Evolutionary conservation across 2,888 invertebrate genomes (phyloP), one percentile per base, ranked within the genome.

Genomic region (Ormyrus rosae): DNA sequence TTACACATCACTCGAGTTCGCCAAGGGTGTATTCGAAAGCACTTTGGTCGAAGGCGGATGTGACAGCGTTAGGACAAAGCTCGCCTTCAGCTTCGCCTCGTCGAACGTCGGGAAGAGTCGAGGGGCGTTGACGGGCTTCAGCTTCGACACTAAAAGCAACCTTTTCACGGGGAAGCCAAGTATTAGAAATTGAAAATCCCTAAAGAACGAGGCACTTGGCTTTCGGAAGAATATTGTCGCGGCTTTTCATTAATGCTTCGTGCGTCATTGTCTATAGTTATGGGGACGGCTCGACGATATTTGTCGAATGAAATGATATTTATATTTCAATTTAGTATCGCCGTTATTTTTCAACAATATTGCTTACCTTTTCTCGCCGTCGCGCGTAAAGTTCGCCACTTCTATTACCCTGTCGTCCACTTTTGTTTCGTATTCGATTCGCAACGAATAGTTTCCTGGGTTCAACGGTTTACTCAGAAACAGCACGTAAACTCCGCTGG

Each of bases 61-160:
- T 3, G 94, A 93, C 45, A 96, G 93, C 72, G 94, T 95, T 86
- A 96, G 93, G 86, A 94, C 94, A 89, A 96, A 96, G 83, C 92
- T 92, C 11, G 96, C 95, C 91, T 96, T 96, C 87, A 95, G 94
- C 10, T 93, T 93, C 0, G 95, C 95, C 86, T 96, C 96, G 86
- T 96, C 96, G 88, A 96, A 87, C 53, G 86, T 69, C 0, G 89
- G 89, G 61, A 89, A 86, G n/a, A 88, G 84, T 6, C 83, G 81
- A 10, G 85, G 82, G 5, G 88, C 85, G 8, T 83, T 86, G 9
- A 81, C 78, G 3, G 85, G 86, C 60, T 85, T 88, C 48, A 86
- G 64, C 55, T 77, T 85, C 58, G 85, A 85, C 5, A 84, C 85
- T 82, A 87, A 81, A 19, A 86, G 55, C 86, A 85, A 84, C 64